Conservation (phyloP, 2,888 invertebrate species). For the Mechanitis messenoides region DNA sequence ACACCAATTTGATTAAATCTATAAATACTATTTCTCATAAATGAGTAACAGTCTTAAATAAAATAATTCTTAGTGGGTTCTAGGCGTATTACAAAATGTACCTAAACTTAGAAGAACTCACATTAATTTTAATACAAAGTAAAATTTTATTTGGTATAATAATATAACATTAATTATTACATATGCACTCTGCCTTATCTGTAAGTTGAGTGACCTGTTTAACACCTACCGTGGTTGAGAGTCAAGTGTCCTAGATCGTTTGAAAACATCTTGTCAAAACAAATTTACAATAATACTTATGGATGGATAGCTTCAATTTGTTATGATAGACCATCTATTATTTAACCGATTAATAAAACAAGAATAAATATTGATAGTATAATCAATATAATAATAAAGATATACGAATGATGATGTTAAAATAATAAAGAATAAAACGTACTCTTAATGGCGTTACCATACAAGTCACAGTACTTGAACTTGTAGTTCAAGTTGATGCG, state of each 20-base stretch:
- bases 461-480: constrained; percentile 9
- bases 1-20: too few species aligned
- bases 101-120: too few species aligned
- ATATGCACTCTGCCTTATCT: not conserved
- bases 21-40: too few species aligned
- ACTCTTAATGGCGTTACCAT: constrained; percentile 19
- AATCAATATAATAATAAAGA: not conserved
- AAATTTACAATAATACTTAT: constrained; percentile 15
- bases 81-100: too few species aligned
- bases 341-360: not conserved
- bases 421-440: constrained; percentile 1
- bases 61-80: too few species aligned
- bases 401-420: not conserved
- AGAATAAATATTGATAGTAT: not conserved
- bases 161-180: not conserved
- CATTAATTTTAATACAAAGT: too few species aligned
- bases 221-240: constrained; percentile 22
- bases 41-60: too few species aligned
- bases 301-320: too few species aligned
- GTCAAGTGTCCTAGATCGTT: constrained; percentile 56
- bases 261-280: constrained; percentile 61
- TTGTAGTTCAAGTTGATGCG: constrained; percentile 45
- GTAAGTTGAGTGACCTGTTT: constrained; percentile 30
- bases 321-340: too few species aligned
- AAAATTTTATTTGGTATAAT: too few species aligned